These are phyloP conservation scores for Stylophora pistillata DNA, from an alignment of 64 coral and sea anemone genomes.

Conservation along the genomic window DNA sequence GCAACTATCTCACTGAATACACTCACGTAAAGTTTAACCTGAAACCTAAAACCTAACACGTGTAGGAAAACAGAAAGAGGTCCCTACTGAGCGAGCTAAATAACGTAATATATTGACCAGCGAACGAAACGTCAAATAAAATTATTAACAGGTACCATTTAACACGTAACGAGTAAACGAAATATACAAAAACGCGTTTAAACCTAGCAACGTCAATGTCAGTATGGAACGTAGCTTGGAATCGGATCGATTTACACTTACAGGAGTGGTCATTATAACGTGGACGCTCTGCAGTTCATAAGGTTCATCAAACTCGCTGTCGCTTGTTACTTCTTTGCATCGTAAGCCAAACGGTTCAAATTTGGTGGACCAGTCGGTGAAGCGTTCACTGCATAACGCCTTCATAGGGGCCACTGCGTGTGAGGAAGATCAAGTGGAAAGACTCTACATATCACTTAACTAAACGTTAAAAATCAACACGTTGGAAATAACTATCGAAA, in stretches of 20 bases:
- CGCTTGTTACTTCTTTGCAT: constrained; percentile 96
- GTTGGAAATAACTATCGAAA: background rate
- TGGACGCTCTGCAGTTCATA: constrained; percentile 82
- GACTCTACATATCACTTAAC: background rate
- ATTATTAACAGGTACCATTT: too few relatives aligned
- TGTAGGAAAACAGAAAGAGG: too few relatives aligned
- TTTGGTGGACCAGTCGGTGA: constrained; percentile 81
- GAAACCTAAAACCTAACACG: too few relatives aligned
- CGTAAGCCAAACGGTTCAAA: constrained; percentile 85
- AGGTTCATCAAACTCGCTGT: constrained; percentile 93
- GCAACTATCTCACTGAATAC: too few relatives aligned
- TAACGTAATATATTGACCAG: too few relatives aligned
- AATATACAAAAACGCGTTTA: too few relatives aligned
- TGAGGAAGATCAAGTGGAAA: background rate
- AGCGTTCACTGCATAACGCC: constrained; percentile 92
- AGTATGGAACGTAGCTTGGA: too few relatives aligned
- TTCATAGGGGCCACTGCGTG: constrained; percentile 98
- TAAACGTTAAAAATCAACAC: background rate
- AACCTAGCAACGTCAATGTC: too few relatives aligned
- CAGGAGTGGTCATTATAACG: constrained; percentile 95
- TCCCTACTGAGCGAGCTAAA: too few relatives aligned
- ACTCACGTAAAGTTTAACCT: too few relatives aligned
- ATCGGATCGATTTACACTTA: constrained; percentile 52
- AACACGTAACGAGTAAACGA: too few relatives aligned
- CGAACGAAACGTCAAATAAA: too few relatives aligned